Conservation (phyloP, 2,113 vertebrate species). For the Panthera uncia region DNA sequence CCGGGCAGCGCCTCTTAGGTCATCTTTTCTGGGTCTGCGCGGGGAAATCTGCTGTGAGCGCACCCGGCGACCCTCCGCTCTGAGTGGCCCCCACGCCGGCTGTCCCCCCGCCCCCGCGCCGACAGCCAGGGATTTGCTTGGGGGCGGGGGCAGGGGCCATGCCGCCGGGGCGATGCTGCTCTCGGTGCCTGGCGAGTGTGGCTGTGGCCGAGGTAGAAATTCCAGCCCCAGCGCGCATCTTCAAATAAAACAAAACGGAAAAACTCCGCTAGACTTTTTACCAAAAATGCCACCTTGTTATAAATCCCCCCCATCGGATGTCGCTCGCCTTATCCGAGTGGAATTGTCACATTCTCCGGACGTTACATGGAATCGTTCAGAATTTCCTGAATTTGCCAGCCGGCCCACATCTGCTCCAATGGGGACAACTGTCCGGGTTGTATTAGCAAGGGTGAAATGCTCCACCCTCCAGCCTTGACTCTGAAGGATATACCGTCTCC, state of each 20-base stretch:
- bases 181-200: not conserved
- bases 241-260: constrained; percentile 32
- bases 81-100: rapidly evolving
- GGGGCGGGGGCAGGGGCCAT: not conserved
- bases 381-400: not conserved
- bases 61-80: not conserved
- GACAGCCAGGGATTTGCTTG: not conserved
- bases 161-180: rapidly evolving
- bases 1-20: constrained; percentile 42
- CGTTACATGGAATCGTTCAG: not conserved
- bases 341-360: not conserved
- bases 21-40: constrained; percentile 3
- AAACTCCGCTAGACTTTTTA: not conserved
- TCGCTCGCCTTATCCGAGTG: not conserved
- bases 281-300: not conserved
- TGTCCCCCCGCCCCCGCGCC: not conserved
- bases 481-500: not conserved
- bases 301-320: rapidly evolving
- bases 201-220: not conserved
- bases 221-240: not conserved
- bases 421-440: not conserved
- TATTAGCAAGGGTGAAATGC: no score
- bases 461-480: not conserved
- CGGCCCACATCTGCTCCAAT: not conserved
- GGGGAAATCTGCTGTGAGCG: not conserved